phyloP scores from a whole-genome alignment of 2,797 vertebrate genomes.

The Setipinna tenuifilis region DNA sequence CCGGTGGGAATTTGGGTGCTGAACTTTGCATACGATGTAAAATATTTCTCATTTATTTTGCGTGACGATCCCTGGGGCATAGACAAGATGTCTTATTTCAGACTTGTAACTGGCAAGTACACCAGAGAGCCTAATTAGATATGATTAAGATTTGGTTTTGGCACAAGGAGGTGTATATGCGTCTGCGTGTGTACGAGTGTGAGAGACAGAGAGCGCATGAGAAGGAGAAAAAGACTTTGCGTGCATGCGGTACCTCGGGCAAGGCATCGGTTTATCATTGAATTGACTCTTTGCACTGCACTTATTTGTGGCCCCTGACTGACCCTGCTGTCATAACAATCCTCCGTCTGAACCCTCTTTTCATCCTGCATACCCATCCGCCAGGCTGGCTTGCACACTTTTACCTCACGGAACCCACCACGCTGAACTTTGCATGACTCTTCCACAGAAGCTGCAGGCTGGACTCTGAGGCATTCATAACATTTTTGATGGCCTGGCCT shows the following conservation, averaged over 20 bases:
- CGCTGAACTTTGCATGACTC: background rate
- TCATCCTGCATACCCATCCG: constrained; percentile 17
- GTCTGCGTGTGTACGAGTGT: constrained; percentile 24
- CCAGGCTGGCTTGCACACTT: background rate
- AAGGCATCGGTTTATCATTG: background rate
- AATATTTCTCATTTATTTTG: constrained; percentile 25
- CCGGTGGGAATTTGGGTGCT: background rate
- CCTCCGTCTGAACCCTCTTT: background rate
- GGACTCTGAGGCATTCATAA: background rate
- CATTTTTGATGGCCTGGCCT: constrained; percentile 11
- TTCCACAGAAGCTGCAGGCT: background rate
- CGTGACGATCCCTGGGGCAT: constrained; percentile 31
- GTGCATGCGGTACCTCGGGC: constrained; percentile 24
- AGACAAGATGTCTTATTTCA: constrained; percentile 21
- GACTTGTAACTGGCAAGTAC: constrained; percentile 30
- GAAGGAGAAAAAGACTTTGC: background rate
- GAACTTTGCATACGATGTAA: background rate
- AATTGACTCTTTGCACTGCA: background rate
- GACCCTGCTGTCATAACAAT: constrained; percentile 12
- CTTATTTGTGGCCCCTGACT: background rate
- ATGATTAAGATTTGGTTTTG: constrained; percentile 40
- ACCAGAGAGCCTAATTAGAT: constrained; percentile 33
- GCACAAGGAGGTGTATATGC: background rate
- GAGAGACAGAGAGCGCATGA: background rate
- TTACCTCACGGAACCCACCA: background rate